Evolutionary conservation across 1,140 invertebrate species (phyloP).

Genomic region (Littorina saxatilis): DNA sequence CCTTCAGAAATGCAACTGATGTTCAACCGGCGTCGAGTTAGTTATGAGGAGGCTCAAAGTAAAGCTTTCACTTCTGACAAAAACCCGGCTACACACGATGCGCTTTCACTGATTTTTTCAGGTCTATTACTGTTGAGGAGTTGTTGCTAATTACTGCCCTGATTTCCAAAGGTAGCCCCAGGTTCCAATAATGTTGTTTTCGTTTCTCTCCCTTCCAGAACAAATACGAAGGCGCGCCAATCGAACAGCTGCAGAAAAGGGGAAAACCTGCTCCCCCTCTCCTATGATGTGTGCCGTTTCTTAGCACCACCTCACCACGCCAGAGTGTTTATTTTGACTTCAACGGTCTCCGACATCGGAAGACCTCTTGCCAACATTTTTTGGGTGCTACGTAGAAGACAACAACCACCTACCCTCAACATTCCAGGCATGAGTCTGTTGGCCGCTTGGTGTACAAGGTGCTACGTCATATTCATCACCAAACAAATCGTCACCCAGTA

Average conservation of each 20-base stretch:
- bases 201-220: neutral
- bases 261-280: constrained; percentile 22
- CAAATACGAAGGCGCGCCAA: constrained; percentile 34
- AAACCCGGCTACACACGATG: no score
- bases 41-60: no score
- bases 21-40: no score
- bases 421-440: neutral
- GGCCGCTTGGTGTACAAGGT: neutral
- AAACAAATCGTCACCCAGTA: neutral
- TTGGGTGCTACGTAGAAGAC: neutral
- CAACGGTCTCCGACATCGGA: neutral
- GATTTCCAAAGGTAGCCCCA: no score
- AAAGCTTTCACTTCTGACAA: no score
- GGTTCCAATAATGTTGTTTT: neutral
- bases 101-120: no score
- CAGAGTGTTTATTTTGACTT: neutral
- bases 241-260: constrained; percentile 24
- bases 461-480: neutral
- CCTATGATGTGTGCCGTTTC: constrained; percentile 37
- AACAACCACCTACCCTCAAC: neutral
- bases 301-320: neutral
- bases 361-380: neutral
- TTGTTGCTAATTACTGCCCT: no score
- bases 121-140: no score
- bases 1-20: no score